Evolutionary conservation across 2,797 vertebrate genomes (phyloP), one percentile per base, ranked within the genome.

Genomic region (Onychomys torridus): DNA sequence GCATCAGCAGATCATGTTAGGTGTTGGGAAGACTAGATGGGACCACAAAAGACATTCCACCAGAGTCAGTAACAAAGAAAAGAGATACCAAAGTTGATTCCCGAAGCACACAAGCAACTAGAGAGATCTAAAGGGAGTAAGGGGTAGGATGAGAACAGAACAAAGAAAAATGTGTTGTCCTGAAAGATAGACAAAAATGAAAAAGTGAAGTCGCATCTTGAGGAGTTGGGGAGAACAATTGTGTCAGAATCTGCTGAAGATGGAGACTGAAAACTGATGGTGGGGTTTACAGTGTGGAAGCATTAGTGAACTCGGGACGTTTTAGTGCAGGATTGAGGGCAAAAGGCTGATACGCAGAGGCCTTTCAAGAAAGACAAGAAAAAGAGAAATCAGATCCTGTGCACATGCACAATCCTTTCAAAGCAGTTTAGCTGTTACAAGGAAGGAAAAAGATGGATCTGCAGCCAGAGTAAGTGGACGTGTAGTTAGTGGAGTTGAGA

Each of bases 391-490:
- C 10, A 21, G 61, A 86, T 23, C 65, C 76, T 0, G 13, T 40
- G 13, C 12, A 65, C 84, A 69, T 0, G 14, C 46, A 75, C 67
- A 82, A 49, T 81, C 37, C 73, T 94, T 90, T 59, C 73, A 65
- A 95, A 40, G 76, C 19, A 91, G 37, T 82, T 73, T 57, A 84
- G 55, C 83, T 94, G 5, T 86, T 86, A 71, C 90, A 94, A 78
- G 25, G 59, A 84, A 91, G 49, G 94, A 95, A 49, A 75, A 32
- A 94, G 83, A 90, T 86, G 37, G 13, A 5, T 57, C 40, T 6
- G 17, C 14, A 52, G 43, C 16, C 23, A 7, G 57, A 90, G 46
- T 14, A 59, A 90, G 57, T 37, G 21, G 49, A n/a, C 27, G 27
- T 40, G 40, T 49, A 40, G 46, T 43, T 79, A 85, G 57, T 29